Conservation (phyloP, 2,888 invertebrate genomes). For the Sceliomorpha sp. region DNA sequence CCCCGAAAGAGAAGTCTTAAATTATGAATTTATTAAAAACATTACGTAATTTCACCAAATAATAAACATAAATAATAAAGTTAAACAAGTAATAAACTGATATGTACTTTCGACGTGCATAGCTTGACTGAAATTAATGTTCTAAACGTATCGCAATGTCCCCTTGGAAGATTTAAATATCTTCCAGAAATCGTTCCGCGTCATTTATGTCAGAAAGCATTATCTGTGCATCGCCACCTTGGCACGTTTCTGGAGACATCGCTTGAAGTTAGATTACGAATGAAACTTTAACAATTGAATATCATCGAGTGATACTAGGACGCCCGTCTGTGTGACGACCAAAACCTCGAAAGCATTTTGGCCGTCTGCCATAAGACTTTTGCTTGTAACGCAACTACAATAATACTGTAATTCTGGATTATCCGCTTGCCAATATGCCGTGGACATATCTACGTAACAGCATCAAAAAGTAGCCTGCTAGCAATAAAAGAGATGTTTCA, state of each 20-base stretch:
- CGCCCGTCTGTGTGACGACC: slow-evolving; percentile 61
- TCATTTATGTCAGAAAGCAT: slow-evolving; percentile 35
- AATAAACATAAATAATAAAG: too few species aligned
- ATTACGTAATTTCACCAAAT: too few species aligned
- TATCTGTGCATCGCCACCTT: slow-evolving; percentile 49
- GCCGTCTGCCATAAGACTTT: slow-evolving; percentile 75
- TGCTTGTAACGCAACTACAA: slow-evolving; percentile 66
- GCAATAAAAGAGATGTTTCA: slow-evolving; percentile 71
- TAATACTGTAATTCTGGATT: slow-evolving; percentile 69
- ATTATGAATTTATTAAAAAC: too few species aligned
- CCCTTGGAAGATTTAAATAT: too few species aligned
- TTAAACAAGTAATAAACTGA: too few species aligned
- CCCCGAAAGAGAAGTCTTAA: too few species aligned
- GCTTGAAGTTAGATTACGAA: slow-evolving; percentile 53
- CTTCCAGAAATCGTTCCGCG: slow-evolving; percentile 24
- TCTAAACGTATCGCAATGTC: too few species aligned
- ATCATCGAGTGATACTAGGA: slow-evolving; percentile 73
- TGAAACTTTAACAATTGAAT: slow-evolving; percentile 78
- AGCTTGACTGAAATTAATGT: too few species aligned
- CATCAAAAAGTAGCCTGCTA: slow-evolving; percentile 69
- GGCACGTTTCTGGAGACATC: slow-evolving; percentile 52
- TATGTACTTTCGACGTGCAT: too few species aligned
- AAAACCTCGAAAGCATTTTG: slow-evolving; percentile 60
- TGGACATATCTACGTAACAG: slow-evolving; percentile 74
- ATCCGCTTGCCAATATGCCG: slow-evolving; percentile 77